phyloP scores from a whole-genome alignment of 2,113 vertebrate genomes.

The Rutilus rutilus region DNA sequence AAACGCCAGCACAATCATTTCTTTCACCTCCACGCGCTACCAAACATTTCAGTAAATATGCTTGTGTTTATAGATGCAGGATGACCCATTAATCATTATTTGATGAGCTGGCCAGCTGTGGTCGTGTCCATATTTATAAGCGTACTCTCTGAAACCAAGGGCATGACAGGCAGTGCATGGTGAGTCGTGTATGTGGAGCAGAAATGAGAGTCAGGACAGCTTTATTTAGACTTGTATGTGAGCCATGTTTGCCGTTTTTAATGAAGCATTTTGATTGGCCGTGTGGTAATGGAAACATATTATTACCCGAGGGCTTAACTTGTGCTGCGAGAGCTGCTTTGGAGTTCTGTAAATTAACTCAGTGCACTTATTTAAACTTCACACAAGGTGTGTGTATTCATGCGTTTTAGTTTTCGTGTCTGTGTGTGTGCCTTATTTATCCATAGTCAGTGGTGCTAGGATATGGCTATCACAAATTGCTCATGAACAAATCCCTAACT shows the following conservation, averaged over 20 bases:
- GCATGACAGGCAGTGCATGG: slow-evolving; percentile 17
- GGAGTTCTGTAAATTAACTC: slow-evolving; percentile 28
- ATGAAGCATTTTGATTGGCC: slow-evolving; percentile 33
- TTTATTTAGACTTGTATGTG: slow-evolving; percentile 47
- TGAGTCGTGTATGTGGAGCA: slow-evolving; percentile 41
- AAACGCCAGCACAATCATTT: slow-evolving; percentile 1
- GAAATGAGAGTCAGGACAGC: slow-evolving; percentile 27
- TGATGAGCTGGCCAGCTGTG: slow-evolving; percentile 48
- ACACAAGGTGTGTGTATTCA: slow-evolving; percentile 13
- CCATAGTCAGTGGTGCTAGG: neutral
- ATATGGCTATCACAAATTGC: neutral
- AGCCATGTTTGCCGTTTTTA: slow-evolving; percentile 47
- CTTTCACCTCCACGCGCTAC: neutral
- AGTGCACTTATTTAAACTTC: slow-evolving; percentile 24
- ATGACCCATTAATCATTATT: slow-evolving; percentile 50
- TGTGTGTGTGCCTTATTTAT: slow-evolving; percentile 9
- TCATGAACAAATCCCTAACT: neutral
- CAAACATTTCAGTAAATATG: slow-evolving; percentile 34
- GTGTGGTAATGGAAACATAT: slow-evolving; percentile 49
- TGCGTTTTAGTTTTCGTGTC: neutral
- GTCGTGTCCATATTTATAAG: slow-evolving; percentile 48
- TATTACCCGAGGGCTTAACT: slow-evolving; percentile 39
- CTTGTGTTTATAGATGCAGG: slow-evolving; percentile 51
- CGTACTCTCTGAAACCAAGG: slow-evolving; percentile 33
- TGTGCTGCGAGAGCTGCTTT: slow-evolving; percentile 41